These are phyloP conservation scores for Petaurus breviceps DNA, from an alignment of 2,113 vertebrate genomes.

Conservation along the genomic window DNA sequence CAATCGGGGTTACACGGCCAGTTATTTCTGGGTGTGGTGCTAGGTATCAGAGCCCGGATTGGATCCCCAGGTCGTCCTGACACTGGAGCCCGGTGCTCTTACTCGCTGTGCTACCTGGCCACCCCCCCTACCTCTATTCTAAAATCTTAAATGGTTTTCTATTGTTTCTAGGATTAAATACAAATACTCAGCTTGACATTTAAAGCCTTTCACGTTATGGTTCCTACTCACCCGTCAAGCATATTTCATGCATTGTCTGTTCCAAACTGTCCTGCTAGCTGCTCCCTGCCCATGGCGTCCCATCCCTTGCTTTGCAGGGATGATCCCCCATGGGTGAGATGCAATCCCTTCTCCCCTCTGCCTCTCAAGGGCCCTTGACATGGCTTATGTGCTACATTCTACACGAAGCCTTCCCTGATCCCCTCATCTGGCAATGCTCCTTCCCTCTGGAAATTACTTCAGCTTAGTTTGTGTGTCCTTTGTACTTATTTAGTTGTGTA, in stretches of 20 bases:
- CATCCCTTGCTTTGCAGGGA: not conserved
- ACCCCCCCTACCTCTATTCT: not conserved
- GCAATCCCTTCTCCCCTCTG: not conserved
- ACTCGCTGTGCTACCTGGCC: too few species aligned
- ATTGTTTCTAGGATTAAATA: not conserved
- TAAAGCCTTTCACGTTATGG: not conserved
- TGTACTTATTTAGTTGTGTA: not conserved
- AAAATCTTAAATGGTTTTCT: not conserved
- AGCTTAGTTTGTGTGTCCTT: not conserved
- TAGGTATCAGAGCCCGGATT: too few species aligned
- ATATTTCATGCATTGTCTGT: not conserved
- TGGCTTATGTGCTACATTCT: not conserved
- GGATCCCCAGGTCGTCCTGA: too few species aligned
- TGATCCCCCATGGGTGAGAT: not conserved
- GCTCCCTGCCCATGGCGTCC: not conserved
- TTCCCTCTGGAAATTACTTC: not conserved
- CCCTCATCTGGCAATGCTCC: not conserved
- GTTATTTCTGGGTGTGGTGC: too few species aligned
- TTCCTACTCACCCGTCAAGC: not conserved
- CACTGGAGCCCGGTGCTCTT: too few species aligned
- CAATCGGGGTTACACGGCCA: too few species aligned
- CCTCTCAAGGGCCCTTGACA: not conserved
- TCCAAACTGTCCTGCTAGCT: not conserved
- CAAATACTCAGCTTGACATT: not conserved
- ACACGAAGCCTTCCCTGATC: not conserved